These are phyloP conservation scores for Empis livida DNA, from an alignment of 2,888 invertebrate species.

Conservation along the genomic window DNA sequence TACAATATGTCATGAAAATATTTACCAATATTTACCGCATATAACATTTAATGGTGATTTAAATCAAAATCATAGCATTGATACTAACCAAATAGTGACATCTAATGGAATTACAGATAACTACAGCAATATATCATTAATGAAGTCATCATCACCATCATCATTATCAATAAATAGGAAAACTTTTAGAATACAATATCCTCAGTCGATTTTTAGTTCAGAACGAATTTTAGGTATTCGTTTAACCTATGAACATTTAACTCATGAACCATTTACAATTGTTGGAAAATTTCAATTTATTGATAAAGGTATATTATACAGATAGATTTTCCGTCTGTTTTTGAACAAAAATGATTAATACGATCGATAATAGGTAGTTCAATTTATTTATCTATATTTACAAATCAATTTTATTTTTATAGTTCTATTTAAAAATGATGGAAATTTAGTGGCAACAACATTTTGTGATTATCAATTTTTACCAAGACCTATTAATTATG, in stretches of 20 bases:
- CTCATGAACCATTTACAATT: conserved; percentile 11
- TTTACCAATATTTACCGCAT: conserved; percentile 9
- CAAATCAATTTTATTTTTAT: no score
- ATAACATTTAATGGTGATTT: background rate
- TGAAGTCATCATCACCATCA: conserved; percentile 1
- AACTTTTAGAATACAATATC: conserved; percentile 8
- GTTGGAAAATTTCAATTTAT: conserved; percentile 29
- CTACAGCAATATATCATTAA: background rate
- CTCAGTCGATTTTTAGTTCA: conserved; percentile 13
- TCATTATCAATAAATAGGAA: conserved; percentile 1
- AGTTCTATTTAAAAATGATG: conserved; percentile 74
- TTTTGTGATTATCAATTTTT: conserved; percentile 79
- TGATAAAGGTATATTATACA: conserved; percentile 21
- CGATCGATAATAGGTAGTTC: background rate
- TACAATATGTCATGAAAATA: conserved; percentile 24
- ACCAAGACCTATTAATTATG: conserved; percentile 36
- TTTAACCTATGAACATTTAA: conserved; percentile 7
- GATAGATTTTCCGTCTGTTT: background rate
- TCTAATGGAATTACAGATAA: background rate
- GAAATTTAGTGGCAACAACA: conserved; percentile 59
- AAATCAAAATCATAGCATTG: background rate
- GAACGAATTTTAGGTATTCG: conserved; percentile 10
- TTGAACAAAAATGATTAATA: background rate
- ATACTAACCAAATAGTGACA: conserved; percentile 2
- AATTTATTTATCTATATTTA: background rate